phyloP scores from a whole-genome alignment of 2,888 invertebrate genomes.

The Scrobipalpa costella region DNA sequence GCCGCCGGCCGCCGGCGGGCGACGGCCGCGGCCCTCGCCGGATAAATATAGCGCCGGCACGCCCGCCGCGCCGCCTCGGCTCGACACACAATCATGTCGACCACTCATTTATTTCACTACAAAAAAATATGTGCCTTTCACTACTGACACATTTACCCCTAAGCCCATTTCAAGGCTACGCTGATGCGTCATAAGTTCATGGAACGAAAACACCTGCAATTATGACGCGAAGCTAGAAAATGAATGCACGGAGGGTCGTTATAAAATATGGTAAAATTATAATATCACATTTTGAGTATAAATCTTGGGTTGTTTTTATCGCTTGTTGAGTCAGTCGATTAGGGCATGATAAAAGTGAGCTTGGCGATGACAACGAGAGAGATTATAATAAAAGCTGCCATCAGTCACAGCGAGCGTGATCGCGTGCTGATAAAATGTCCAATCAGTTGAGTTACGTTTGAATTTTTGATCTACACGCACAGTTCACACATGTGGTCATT shows the following conservation, averaged over 20 bases:
- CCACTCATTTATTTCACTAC: slow-evolving; percentile 53
- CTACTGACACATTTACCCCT: slow-evolving; percentile 20
- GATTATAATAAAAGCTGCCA: background rate
- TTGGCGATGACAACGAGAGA: slow-evolving; percentile 6
- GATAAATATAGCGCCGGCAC: slow-evolving; percentile 75
- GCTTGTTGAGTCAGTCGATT: background rate
- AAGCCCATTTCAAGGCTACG: slow-evolving; percentile 16
- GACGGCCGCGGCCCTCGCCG: slow-evolving; percentile 65
- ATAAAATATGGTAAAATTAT: slow-evolving; percentile 10
- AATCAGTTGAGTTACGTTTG: background rate
- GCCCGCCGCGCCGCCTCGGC: slow-evolving; percentile 58
- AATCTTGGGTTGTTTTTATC: slow-evolving; percentile 1
- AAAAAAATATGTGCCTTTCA: slow-evolving; percentile 35
- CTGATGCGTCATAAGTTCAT: slow-evolving; percentile 16
- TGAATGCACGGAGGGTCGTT: slow-evolving; percentile 2
- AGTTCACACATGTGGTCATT: background rate
- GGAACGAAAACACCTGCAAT: slow-evolving; percentile 11
- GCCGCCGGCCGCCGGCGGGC: slow-evolving; percentile 18
- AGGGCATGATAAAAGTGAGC: background rate
- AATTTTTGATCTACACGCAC: slow-evolving; percentile 5
- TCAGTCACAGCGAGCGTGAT: slow-evolving; percentile 12
- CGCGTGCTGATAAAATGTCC: slow-evolving; percentile 17
- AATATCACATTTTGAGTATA: background rate
- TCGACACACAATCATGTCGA: slow-evolving; percentile 68
- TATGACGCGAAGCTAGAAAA: slow-evolving; percentile 15